phyloP scores from a whole-genome alignment of 2,113 vertebrate species.

The Crocuta crocuta region DNA sequence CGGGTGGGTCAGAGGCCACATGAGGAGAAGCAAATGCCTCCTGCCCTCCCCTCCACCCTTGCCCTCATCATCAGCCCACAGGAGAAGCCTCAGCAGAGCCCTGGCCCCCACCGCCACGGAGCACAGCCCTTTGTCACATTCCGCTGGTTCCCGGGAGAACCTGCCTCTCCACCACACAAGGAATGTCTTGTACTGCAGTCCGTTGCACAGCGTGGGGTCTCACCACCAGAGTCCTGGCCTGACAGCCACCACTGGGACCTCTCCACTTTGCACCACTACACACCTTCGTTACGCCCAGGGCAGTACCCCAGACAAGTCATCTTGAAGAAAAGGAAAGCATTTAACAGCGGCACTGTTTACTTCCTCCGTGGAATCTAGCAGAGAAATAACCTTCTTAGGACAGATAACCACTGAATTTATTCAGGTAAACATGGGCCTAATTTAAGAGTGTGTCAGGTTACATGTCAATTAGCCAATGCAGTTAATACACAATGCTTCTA shows the following conservation, averaged over 20 bases:
- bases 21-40: not conserved
- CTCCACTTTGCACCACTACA: not conserved
- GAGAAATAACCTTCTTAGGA: constrained; percentile 26
- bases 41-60: not conserved
- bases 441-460: constrained; percentile 72
- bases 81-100: not conserved
- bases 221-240: not conserved
- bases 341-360: not conserved
- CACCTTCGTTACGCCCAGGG: not conserved
- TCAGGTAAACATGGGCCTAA: constrained; percentile 55
- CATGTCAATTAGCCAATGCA: constrained; percentile 75
- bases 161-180: fast-evolving
- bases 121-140: not conserved
- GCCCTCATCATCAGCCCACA: not conserved
- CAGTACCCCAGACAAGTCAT: not conserved
- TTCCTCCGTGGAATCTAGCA: not conserved
- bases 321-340: not conserved
- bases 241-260: not conserved
- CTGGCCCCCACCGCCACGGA: not conserved
- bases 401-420: constrained; percentile 61
- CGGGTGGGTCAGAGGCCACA: not conserved
- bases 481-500: constrained; percentile 78
- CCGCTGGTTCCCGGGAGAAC: not conserved
- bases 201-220: not conserved
- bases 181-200: not conserved